Evolutionary conservation across 2,888 invertebrate genomes (phyloP), one percentile per base, ranked within the genome.

Genomic region (Oxyscelio sp.): DNA sequence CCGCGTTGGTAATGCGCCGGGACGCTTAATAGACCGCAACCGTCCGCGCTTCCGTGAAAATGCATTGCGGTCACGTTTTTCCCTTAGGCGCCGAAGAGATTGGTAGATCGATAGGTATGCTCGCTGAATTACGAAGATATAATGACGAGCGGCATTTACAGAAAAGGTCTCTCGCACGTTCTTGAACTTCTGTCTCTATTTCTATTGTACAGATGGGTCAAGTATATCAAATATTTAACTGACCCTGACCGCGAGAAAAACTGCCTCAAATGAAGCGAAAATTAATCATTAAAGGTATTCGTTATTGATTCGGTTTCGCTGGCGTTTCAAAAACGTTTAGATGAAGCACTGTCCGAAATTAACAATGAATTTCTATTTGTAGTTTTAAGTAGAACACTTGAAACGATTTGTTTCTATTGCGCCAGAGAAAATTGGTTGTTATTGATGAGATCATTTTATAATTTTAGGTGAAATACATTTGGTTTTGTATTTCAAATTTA

Each of bases 1-100:
- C 79, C 80, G 73, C 63, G 79, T 66, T 70, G 68, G 77, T 78
- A 83, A 79, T 78, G 63, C 56, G 70, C 40, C 59, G 61, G 75
- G 83, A 70, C 79, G 74, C 61, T 83, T 83, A 83, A 86, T 83
- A 83, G 83, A 86, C 80, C 78, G 75, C 75, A 86, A 75, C 84
- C 84, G 59, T 70, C 74, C 75, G 68, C 71, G 82, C 80, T 81
- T 61, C 61, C 58, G 65, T 71, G 84, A 82, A 80, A 87, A 85
- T 82, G 83, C 85, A 87, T 88, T 88, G 88, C 86, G 85, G 87
- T 87, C 87, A 88, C 88, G 88, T 88, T 88, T 88, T 87, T 86
- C 78, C 86, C 85, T 73, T 81, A 83, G 88, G 87, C 86, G 83
- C 74, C 66, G 77, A 78, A 75, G 83, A 81, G 78, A 85, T 80